These are phyloP conservation scores for Subanguina moxae DNA, from an alignment of 1,140 invertebrate genomes.

Conservation along the genomic window DNA sequence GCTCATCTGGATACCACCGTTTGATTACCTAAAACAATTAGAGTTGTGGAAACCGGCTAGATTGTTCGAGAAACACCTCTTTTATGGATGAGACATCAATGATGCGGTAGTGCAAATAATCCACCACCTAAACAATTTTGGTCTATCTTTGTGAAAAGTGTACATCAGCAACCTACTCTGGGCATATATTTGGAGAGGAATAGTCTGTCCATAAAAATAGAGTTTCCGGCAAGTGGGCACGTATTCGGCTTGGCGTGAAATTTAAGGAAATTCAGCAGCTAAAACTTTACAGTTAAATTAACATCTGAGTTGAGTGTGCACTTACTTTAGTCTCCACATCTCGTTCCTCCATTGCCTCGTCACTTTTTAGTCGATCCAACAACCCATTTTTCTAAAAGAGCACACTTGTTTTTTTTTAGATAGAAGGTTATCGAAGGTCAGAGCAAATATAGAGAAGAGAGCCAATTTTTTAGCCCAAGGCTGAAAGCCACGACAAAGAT, in stretches of 20 bases:
- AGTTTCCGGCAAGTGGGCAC: slow-evolving; percentile 81
- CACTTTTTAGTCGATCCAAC: slow-evolving; percentile 62
- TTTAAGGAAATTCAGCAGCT: slow-evolving; percentile 72
- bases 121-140: slow-evolving; percentile 53
- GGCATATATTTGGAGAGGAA: slow-evolving; percentile 77
- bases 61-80: slow-evolving; percentile 58
- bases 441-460: no score
- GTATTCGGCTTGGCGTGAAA: slow-evolving; percentile 65
- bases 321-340: slow-evolving; percentile 67
- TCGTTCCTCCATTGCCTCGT: slow-evolving; percentile 65
- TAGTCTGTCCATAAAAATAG: slow-evolving; percentile 76
- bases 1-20: slow-evolving; percentile 33
- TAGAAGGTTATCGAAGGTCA: no score
- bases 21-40: slow-evolving; percentile 63
- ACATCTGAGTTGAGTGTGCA: neutral
- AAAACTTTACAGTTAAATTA: slow-evolving; percentile 2
- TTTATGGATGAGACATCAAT: slow-evolving; percentile 87
- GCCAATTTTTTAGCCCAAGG: no score
- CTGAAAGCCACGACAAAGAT: no score
- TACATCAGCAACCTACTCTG: slow-evolving; percentile 58
- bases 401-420: no score
- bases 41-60: neutral
- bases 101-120: slow-evolving; percentile 84
- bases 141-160: no score
- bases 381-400: slow-evolving; percentile 36